These are phyloP conservation scores for Heteromurus nitidus DNA, from an alignment of 2,888 invertebrate species.

Conservation along the genomic window DNA sequence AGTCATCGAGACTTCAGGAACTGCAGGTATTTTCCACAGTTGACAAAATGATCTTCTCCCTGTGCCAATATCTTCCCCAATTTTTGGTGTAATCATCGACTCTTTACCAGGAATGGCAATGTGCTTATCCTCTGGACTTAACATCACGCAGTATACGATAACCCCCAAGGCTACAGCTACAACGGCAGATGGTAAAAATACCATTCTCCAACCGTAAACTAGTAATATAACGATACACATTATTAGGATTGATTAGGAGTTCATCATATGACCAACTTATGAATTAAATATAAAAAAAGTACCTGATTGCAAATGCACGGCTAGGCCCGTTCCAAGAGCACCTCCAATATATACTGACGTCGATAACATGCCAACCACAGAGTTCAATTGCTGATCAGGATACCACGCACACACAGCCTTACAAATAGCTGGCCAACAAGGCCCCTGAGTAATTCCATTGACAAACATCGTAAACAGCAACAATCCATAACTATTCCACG, in stretches of 20 bases:
- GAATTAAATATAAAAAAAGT: too few species aligned
- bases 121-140: slow-evolving; percentile 69
- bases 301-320: slow-evolving; percentile 76
- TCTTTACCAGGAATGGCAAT: slow-evolving; percentile 71
- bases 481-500: slow-evolving; percentile 75
- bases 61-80: slow-evolving; percentile 57
- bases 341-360: slow-evolving; percentile 77
- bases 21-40: slow-evolving; percentile 75
- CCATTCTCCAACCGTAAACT: slow-evolving; percentile 76
- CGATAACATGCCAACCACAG: slow-evolving; percentile 77
- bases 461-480: slow-evolving; percentile 75
- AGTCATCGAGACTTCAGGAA: slow-evolving; percentile 76
- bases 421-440: slow-evolving; percentile 77
- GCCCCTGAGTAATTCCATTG: slow-evolving; percentile 76
- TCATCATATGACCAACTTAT: too few species aligned
- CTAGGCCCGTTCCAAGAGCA: slow-evolving; percentile 76
- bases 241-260: too few species aligned
- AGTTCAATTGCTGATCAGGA: slow-evolving; percentile 75
- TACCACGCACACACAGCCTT: slow-evolving; percentile 77
- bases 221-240: neutral
- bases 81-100: slow-evolving; percentile 39
- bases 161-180: slow-evolving; percentile 75
- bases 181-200: slow-evolving; percentile 75
- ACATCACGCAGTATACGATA: slow-evolving; percentile 69
- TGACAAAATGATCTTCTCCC: slow-evolving; percentile 69